These are phyloP conservation scores for Prionace glauca DNA, from an alignment of 2,797 vertebrate species.

Conservation along the genomic window DNA sequence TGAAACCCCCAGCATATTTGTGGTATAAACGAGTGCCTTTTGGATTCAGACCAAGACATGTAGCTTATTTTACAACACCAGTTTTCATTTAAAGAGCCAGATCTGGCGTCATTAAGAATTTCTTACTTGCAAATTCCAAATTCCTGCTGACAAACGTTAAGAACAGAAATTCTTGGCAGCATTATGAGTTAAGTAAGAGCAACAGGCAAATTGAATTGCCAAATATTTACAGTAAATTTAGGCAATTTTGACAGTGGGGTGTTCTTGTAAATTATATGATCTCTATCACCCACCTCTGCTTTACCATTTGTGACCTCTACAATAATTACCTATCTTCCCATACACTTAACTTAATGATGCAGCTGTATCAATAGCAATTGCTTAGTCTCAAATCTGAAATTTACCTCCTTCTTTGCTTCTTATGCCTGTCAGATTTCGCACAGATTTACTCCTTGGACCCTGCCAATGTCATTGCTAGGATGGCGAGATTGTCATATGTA, in stretches of 20 bases:
- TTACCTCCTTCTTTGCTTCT: not conserved
- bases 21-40: not conserved
- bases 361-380: not conserved
- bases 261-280: not conserved
- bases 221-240: not conserved
- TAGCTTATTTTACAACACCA: not conserved
- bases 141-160: constrained; percentile 29
- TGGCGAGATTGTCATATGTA: no score
- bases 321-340: not conserved
- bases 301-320: not conserved
- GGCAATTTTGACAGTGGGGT: constrained; percentile 8
- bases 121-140: constrained; percentile 9
- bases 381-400: not conserved
- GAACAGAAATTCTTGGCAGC: constrained; percentile 6
- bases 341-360: not conserved
- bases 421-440: not conserved
- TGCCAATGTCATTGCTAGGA: no score
- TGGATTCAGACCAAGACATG: not conserved
- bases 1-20: constrained; percentile 29
- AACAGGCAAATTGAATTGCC: not conserved
- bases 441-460: not conserved
- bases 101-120: constrained; percentile 5
- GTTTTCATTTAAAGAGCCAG: constrained; percentile 6
- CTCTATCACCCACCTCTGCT: not conserved
- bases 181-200: not conserved